Percentiles rank a stretch among this genome's conserved stretches.
phyloP scores from a whole-genome alignment of 2,888 invertebrate species.

The Choristoneura rosaceana region DNA sequence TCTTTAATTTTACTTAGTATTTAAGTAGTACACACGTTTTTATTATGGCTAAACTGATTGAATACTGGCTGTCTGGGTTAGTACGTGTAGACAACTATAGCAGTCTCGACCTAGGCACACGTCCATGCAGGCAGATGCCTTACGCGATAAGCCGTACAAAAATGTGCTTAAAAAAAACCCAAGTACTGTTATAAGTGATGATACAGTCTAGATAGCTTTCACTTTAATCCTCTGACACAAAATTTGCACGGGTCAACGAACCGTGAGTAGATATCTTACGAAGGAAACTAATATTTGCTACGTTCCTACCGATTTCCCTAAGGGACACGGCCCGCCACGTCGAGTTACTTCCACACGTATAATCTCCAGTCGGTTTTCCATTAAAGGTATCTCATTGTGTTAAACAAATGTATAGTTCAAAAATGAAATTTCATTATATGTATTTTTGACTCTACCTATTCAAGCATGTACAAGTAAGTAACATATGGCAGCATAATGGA shows the following conservation, averaged over 20 bases:
- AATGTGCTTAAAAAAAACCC: constrained; percentile 49
- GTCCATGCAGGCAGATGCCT: constrained; percentile 43
- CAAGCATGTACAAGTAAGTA: not conserved
- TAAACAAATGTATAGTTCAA: constrained; percentile 14
- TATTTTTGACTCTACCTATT: not conserved
- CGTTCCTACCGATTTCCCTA: constrained; percentile 74
- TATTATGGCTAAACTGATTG: constrained; percentile 6
- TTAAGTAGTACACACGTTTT: not conserved
- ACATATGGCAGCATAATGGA: constrained; percentile 17
- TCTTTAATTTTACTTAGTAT: not conserved
- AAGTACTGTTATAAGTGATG: constrained; percentile 53
- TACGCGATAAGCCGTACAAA: constrained; percentile 49
- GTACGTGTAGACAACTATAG: constrained; percentile 13
- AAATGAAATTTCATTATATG: not conserved
- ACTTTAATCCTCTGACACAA: constrained; percentile 61
- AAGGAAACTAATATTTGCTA: constrained; percentile 80
- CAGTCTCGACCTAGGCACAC: constrained; percentile 37
- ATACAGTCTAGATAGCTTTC: constrained; percentile 61
- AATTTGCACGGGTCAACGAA: constrained; percentile 79
- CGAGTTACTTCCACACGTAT: constrained; percentile 73
- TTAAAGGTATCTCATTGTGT: constrained; percentile 25
- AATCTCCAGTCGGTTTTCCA: constrained; percentile 48
- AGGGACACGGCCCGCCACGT: constrained; percentile 69
- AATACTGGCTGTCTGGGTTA: constrained; percentile 16
- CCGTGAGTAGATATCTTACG: constrained; percentile 66